Conservation (phyloP, 2,797 vertebrate genomes). For the Urosaurus nigricauda region DNA sequence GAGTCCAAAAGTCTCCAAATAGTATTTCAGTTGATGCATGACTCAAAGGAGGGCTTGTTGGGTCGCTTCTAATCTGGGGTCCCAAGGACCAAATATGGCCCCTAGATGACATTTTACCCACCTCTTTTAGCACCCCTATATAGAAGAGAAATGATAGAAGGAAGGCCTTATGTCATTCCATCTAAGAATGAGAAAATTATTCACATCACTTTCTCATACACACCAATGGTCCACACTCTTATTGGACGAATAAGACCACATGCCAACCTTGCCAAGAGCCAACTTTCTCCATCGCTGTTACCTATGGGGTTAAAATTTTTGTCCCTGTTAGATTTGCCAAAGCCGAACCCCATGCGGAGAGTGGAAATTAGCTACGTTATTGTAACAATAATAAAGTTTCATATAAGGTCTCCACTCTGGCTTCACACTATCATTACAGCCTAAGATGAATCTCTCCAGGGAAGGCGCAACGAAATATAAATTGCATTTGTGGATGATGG, state of each 20-base stretch:
- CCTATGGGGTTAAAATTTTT: conserved; percentile 33
- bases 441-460: conserved; percentile 64
- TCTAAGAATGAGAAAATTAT: not conserved
- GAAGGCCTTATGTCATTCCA: too few species aligned
- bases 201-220: not conserved
- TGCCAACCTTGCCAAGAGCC: not conserved
- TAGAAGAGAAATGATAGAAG: not conserved
- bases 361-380: conserved; percentile 44
- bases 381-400: conserved; percentile 56
- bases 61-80: too few species aligned
- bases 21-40: conserved; percentile 25
- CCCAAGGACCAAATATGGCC: too few species aligned
- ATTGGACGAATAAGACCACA: not conserved
- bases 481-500: conserved; percentile 68
- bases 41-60: too few species aligned
- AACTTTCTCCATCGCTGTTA: not conserved
- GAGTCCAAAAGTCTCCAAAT: conserved; percentile 44
- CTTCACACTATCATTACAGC: conserved; percentile 66
- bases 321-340: not conserved
- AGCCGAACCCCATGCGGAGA: not conserved
- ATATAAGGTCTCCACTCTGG: conserved; percentile 53
- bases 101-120: too few species aligned
- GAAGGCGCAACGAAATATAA: conserved; percentile 72
- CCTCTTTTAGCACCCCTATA: too few species aligned
- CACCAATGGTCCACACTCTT: not conserved